Base-by-base conservation (phyloP, 1,140 invertebrate genomes). In the Drosophila carrolli region DNA sequence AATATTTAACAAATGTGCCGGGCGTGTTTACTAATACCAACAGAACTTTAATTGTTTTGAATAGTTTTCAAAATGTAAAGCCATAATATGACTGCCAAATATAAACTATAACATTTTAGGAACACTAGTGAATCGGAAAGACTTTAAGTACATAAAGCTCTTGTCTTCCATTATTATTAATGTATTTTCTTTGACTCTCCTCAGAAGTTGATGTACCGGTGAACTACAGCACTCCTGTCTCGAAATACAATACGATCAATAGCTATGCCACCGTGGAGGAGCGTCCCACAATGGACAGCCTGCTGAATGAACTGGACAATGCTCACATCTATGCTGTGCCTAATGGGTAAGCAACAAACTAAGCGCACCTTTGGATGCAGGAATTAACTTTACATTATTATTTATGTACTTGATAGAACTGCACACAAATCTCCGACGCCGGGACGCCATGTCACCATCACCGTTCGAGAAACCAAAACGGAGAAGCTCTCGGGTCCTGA, bases 251-350 rank as follows among this genome's bases (percentile, higher is more conserved):
- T 55, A 91, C 90, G 13, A 82, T 59, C 46, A 91, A 91, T 58
- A 91, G 81, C 66, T 91, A 91, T 59, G 78, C 86, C 37, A 75
- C 90, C 19, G 90, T 90, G 51, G 90, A 91, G 50, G 90, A 91
- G 51, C 94, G 97, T 56, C 96, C 96, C 13, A 96, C 97, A 0
- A 96, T 98, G 47, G 97, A 98, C 92, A 97, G 96, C 73, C 94
- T 98, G 19, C 93, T 98, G 13, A 97, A 98, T 72, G 97, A 98
- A 92, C 93, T 98, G 65, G 96, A 95, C 93, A 92, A 91, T 75
- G 91, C 91, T 19, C 86, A 90, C 44, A 81, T 92, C 19, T 95
- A 96, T 60, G 95, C 95, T 57, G 93, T 96, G 63, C 95, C 95
- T 16, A 96, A 96, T 93, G 96, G 96, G 96, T 97, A 92, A 95